Conservation (phyloP, 2,888 invertebrate species). For the Heliothis peltigera region DNA sequence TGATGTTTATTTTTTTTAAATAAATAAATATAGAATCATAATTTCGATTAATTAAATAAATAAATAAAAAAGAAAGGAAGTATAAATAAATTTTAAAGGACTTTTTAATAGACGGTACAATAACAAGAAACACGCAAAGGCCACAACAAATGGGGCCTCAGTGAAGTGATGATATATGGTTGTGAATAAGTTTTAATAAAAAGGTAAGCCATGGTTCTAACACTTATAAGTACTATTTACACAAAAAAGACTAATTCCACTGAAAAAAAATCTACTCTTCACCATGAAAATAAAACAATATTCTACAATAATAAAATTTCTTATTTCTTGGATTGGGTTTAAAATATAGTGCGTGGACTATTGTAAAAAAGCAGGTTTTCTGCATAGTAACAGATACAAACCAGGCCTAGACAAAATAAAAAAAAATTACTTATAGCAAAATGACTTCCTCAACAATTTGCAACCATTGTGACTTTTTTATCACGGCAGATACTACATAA, state of each 20-base stretch:
- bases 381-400: no score
- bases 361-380: background rate
- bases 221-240: background rate
- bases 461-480: slow-evolving; percentile 27
- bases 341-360: no score
- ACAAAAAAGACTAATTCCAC: background rate
- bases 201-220: slow-evolving; percentile 66
- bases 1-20: slow-evolving; percentile 16
- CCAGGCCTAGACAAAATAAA: background rate
- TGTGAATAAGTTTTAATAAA: slow-evolving; percentile 72
- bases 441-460: slow-evolving; percentile 41
- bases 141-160: slow-evolving; percentile 60
- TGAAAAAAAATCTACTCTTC: no score
- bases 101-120: slow-evolving; percentile 20
- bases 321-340: background rate
- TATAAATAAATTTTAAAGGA: slow-evolving; percentile 5
- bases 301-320: no score
- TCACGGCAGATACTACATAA: slow-evolving; percentile 1
- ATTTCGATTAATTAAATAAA: slow-evolving; percentile 8
- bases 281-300: no score
- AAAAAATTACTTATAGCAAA: slow-evolving; percentile 1
- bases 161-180: slow-evolving; percentile 74
- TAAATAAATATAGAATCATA: slow-evolving; percentile 7
- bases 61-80: background rate
- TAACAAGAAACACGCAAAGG: slow-evolving; percentile 20